A percentile compares a stretch with the other conserved stretches of the same genome.
Evolutionary conservation across 1,140 invertebrate genomes (phyloP).

Genomic region (Megalopta genalis): DNA sequence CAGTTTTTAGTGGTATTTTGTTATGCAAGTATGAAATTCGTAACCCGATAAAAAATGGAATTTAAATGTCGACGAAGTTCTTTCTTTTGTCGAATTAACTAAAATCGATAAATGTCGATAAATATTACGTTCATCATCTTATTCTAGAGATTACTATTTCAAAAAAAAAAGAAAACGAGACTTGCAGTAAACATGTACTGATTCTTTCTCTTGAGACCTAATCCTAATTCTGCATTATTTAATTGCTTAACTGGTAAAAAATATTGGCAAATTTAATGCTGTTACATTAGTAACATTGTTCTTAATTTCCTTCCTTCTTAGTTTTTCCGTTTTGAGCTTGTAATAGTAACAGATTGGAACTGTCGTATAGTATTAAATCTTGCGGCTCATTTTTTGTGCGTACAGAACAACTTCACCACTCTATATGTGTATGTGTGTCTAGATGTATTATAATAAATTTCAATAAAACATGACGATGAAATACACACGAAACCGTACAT

Average conservation of each 20-base stretch:
- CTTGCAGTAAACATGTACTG: slow-evolving; percentile 38
- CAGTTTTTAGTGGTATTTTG: slow-evolving; percentile 35
- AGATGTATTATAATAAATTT: slow-evolving; percentile 25
- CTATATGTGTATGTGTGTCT: slow-evolving; percentile 6
- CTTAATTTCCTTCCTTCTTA: slow-evolving; percentile 25
- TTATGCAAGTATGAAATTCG: slow-evolving; percentile 32
- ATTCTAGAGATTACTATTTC: slow-evolving; percentile 52
- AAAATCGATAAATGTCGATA: slow-evolving; percentile 27
- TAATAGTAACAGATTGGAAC: slow-evolving; percentile 48
- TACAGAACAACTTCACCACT: slow-evolving; percentile 38
- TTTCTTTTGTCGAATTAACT: slow-evolving; percentile 15
- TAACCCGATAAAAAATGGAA: background rate
- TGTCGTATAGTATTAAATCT: slow-evolving; percentile 32
- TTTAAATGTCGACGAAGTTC: slow-evolving; percentile 20
- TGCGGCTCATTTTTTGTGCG: slow-evolving; percentile 50
- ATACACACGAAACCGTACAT: slow-evolving; percentile 6
- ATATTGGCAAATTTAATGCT: slow-evolving; percentile 63
- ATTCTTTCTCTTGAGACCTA: slow-evolving; percentile 48
- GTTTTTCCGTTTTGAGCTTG: slow-evolving; percentile 47
- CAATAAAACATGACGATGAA: slow-evolving; percentile 15
- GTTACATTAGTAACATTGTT: slow-evolving; percentile 59
- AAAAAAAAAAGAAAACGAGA: slow-evolving; percentile 35
- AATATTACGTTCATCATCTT: slow-evolving; percentile 50
- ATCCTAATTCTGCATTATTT: slow-evolving; percentile 52
- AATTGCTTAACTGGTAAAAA: slow-evolving; percentile 59